Conservation (phyloP, 1,140 invertebrate genomes). For the Heliconius melpomene region DNA sequence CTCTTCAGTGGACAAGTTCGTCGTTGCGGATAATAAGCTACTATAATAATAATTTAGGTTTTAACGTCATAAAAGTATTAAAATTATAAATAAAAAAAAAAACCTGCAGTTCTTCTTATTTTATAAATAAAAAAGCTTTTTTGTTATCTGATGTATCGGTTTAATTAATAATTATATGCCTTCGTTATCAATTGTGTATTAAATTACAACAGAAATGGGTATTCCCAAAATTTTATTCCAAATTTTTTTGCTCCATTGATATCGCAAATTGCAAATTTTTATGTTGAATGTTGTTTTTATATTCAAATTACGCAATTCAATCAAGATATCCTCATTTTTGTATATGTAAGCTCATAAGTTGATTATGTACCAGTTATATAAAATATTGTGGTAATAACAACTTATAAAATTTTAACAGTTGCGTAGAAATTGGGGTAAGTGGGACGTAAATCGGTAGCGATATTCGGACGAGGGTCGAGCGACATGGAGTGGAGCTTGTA, state of each 20-base stretch:
- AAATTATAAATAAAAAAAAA: too few relatives aligned
- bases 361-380: constrained; percentile 13
- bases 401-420: constrained; percentile 9
- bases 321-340: background rate
- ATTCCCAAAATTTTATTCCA: background rate
- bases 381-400: constrained; percentile 13
- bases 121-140: background rate
- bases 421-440: constrained; percentile 24
- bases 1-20: constrained; percentile 17
- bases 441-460: constrained; percentile 10
- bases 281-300: too few relatives aligned
- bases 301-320: background rate
- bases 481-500: constrained; percentile 26
- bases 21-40: background rate
- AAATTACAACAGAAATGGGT: background rate
- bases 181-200: background rate
- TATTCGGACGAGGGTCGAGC: constrained; percentile 13
- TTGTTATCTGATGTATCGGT: too few relatives aligned
- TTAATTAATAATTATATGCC: background rate
- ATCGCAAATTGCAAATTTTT: background rate
- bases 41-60: background rate
- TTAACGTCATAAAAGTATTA: too few relatives aligned
- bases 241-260: background rate
- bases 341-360: background rate
- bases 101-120: too few relatives aligned